These are phyloP conservation scores for Artibeus jamaicensis DNA, from an alignment of 2,797 vertebrate species.

Conservation along the genomic window DNA sequence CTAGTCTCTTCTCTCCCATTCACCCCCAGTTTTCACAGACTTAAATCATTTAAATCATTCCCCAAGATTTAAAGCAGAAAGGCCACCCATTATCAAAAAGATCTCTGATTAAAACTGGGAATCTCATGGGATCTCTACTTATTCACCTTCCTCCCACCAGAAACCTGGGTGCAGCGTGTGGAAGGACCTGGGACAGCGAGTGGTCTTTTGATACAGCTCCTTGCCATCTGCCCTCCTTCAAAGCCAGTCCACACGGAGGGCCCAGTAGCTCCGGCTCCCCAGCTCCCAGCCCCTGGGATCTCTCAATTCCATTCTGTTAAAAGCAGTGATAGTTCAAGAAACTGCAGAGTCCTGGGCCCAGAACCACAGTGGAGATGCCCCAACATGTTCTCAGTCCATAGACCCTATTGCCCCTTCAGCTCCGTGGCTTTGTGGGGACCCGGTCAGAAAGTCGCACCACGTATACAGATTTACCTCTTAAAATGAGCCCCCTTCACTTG, in stretches of 20 bases:
- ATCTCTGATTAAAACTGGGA: background rate
- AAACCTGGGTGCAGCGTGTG: background rate
- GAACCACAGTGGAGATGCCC: background rate
- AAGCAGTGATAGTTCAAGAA: background rate
- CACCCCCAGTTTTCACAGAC: background rate
- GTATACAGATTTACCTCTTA: background rate
- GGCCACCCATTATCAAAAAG: background rate
- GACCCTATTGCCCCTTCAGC: background rate
- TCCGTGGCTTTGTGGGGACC: background rate
- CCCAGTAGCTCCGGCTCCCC: background rate
- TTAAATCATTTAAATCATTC: background rate
- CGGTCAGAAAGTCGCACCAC: background rate
- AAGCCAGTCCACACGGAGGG: background rate
- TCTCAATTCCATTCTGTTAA: background rate
- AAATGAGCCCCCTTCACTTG: background rate
- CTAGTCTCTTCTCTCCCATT: background rate
- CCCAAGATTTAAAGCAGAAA: conserved; percentile 1
- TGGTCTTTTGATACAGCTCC: background rate
- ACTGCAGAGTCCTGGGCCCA: background rate
- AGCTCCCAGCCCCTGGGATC: background rate
- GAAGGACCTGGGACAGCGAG: background rate
- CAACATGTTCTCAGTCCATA: background rate
- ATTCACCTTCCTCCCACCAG: background rate
- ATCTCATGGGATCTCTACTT: background rate
- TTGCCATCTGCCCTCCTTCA: background rate